Base-by-base conservation (phyloP, 1,140 invertebrate species). In the Pseudomyrmex flavicornis region DNA sequence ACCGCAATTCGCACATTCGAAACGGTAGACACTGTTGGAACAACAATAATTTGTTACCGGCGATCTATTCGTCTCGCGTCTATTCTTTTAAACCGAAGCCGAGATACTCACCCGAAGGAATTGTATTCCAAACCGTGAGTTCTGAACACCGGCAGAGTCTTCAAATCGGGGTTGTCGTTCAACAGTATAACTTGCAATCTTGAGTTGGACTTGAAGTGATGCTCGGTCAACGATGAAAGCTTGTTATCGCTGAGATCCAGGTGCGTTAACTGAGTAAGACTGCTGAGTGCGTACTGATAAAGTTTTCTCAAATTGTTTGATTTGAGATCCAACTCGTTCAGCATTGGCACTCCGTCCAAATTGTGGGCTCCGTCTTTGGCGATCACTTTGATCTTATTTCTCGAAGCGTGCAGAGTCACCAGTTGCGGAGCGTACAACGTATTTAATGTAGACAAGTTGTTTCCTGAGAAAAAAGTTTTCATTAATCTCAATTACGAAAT, bases 201-300 rank as follows among this genome's bases (percentile, higher is more conserved):
- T 12, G 95, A 94, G 91, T 96, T 97, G 74, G 95, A 95, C 79
- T 95, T 95, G 87, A 97, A 96, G 66, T 97, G 93, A 90, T 96
- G 95, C n/a, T 95, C 95, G 0, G 95, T 96, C 52, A 97, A 93
- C 56, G 95, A 95, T 20, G 96, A 95, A 20, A 97, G 91, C 56
- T 95, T 94, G 89, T 97, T 97, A 84, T 96, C 95, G 0, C 96
- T 97, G 62, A 97, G 93, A 89, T 97, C 96, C 68, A 97, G 94
- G 90, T 96, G 95, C 48, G 95, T 95, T 35, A 97, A 93, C 63
- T 95, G 95, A 69, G 95, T 94, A 3, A 97, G 92, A 70, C 95
- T 93, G 1, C 94, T 92, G 93, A 97, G 97, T 46, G 96, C 96
- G 89, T 96, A 95, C 17, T 95, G 95, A 82, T 96, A 95, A 66